phyloP scores from a whole-genome alignment of 35 echinoderm and acorn worm genomes.

The Apostichopus parvimensis region DNA sequence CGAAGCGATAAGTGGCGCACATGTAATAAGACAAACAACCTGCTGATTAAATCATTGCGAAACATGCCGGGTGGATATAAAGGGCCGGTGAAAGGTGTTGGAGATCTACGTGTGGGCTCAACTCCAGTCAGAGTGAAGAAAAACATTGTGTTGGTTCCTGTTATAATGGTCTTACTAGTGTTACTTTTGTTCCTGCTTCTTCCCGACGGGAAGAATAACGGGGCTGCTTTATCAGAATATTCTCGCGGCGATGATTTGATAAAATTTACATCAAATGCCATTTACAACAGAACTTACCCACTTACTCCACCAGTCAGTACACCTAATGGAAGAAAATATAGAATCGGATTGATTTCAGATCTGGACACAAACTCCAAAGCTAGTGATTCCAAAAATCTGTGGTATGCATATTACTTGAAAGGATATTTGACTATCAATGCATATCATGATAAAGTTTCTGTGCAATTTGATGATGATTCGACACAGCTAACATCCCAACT shows the following conservation, averaged over 20 bases:
- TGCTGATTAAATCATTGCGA: neutral
- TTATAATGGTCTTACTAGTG: constrained; percentile 53
- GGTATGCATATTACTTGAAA: constrained; percentile 77
- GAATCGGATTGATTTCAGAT: constrained; percentile 87
- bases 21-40: neutral
- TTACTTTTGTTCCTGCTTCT: constrained; percentile 68
- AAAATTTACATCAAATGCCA: neutral
- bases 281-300: constrained; percentile 90
- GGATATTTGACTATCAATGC: constrained; percentile 73
- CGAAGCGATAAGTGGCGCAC: no score
- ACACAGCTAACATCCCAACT: constrained; percentile 66
- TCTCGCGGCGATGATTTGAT: neutral
- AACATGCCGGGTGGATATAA: constrained; percentile 36
- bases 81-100: constrained; percentile 17
- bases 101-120: constrained; percentile 17
- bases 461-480: constrained; percentile 63
- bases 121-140: constrained; percentile 30
- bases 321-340: constrained; percentile 68
- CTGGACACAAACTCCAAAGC: constrained; percentile 80
- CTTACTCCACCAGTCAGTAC: constrained; percentile 62
- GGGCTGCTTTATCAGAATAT: constrained; percentile 1
- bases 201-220: constrained; percentile 53
- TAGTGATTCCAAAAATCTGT: constrained; percentile 53
- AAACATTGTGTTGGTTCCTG: constrained; percentile 3
- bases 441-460: constrained; percentile 65